Percentiles rank a stretch among this genome's conserved stretches.
These are phyloP conservation scores for Portevinia maculata DNA, from an alignment of 2,888 invertebrate species.

Conservation along the genomic window DNA sequence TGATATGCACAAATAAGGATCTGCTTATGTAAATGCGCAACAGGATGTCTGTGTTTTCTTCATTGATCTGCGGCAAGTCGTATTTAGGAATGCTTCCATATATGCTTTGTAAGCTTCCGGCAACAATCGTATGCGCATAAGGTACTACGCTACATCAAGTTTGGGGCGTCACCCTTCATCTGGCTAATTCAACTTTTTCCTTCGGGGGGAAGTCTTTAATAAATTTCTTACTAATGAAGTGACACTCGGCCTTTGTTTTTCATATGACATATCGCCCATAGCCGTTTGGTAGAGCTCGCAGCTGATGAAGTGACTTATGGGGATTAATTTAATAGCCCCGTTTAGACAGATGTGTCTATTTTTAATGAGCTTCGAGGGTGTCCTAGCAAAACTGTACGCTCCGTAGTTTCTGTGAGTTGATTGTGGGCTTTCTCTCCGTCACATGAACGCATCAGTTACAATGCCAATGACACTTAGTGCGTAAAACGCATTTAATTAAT, in stretches of 20 bases:
- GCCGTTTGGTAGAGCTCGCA: background rate
- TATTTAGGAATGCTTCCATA: no score
- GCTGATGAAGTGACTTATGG: slow-evolving; percentile 47
- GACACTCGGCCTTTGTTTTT: slow-evolving; percentile 52
- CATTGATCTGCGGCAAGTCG: no score
- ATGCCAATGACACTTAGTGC: slow-evolving; percentile 58
- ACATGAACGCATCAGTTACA: slow-evolving; percentile 31
- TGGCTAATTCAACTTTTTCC: slow-evolving; percentile 4
- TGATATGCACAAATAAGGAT: slow-evolving; percentile 72
- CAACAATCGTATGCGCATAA: slow-evolving; percentile 20
- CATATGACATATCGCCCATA: slow-evolving; percentile 21
- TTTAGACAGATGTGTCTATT: slow-evolving; percentile 56
- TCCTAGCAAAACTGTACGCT: slow-evolving; percentile 31
- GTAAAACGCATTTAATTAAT: slow-evolving; percentile 61
- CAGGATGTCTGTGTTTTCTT: slow-evolving; percentile 46
- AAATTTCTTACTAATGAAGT: slow-evolving; percentile 47
- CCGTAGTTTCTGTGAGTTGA: background rate
- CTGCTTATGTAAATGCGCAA: slow-evolving; percentile 60
- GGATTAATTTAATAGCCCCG: slow-evolving; percentile 37
- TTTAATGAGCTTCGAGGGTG: slow-evolving; percentile 26
- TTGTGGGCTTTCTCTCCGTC: background rate
- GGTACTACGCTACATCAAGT: slow-evolving; percentile 6
- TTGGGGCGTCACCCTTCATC: slow-evolving; percentile 10
- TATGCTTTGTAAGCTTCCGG: slow-evolving; percentile 56
- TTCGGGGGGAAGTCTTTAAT: slow-evolving; percentile 3